A percentile compares a stretch with the other conserved stretches of the same genome.
Evolutionary conservation across 1,140 invertebrate species (phyloP).

Genomic region (Asobara japonica): DNA sequence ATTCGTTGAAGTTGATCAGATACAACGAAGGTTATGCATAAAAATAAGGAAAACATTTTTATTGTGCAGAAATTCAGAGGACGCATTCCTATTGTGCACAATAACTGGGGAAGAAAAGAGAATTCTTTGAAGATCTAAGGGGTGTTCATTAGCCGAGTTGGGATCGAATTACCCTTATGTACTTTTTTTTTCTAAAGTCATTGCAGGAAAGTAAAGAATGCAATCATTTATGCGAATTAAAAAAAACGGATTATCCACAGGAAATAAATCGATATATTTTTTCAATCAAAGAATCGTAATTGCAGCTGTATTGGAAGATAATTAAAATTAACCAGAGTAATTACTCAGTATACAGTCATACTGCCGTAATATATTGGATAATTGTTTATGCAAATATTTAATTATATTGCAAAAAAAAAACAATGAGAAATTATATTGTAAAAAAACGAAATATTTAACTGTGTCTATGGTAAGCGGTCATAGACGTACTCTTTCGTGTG

Average conservation of each 20-base stretch:
- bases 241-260: neutral
- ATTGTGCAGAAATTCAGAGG: too few species aligned
- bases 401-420: neutral
- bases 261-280: neutral
- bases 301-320: neutral
- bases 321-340: neutral
- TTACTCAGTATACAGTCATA: neutral
- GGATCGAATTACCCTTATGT: neutral
- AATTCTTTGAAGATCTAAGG: too few species aligned
- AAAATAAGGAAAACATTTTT: neutral
- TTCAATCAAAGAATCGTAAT: neutral
- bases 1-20: too few species aligned
- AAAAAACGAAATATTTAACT: neutral
- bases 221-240: neutral
- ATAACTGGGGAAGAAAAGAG: too few species aligned
- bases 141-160: too few species aligned
- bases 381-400: neutral
- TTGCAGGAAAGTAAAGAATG: neutral
- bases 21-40: too few species aligned
- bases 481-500: neutral
- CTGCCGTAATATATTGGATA: constrained; percentile 2
- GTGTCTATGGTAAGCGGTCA: neutral
- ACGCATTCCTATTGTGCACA: too few species aligned
- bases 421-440: neutral
- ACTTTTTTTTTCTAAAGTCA: neutral